Evolutionary conservation across 2,113 vertebrate genomes (phyloP).

Genomic region (Cichladusa arquata): DNA sequence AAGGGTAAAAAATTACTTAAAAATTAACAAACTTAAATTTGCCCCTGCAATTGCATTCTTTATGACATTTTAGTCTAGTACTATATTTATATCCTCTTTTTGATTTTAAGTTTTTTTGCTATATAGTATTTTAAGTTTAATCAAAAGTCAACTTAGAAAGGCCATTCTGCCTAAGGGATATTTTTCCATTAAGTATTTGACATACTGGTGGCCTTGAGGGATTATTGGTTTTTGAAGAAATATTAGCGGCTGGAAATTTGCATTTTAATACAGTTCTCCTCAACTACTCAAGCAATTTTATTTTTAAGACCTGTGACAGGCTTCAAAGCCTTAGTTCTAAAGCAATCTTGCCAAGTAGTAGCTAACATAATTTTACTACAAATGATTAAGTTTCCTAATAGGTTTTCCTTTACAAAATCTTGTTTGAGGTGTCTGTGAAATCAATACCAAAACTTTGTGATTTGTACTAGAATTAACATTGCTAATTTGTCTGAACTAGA

Average conservation of each 20-base stretch:
- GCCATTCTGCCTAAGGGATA: conserved; percentile 93
- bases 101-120: conserved; percentile 78
- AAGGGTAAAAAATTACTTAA: conserved; percentile 56
- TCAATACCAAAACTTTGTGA: conserved; percentile 77
- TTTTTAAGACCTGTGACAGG: conserved; percentile 90
- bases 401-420: conserved; percentile 70
- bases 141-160: conserved; percentile 96
- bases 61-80: conserved; percentile 73
- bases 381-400: conserved; percentile 79
- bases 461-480: conserved; percentile 56
- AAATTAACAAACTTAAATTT: conserved; percentile 62
- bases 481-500: conserved; percentile 59
- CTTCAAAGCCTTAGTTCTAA: conserved; percentile 87
- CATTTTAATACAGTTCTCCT: conserved; percentile 99
- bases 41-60: conserved; percentile 45
- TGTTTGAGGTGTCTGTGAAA: conserved; percentile 72
- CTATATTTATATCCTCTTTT: conserved; percentile 76
- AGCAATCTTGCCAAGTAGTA: conserved; percentile 83
- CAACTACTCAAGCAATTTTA: conserved; percentile 96
- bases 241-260: conserved; percentile 99
- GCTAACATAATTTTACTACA: conserved; percentile 81
- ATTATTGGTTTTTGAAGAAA: conserved; percentile 99
- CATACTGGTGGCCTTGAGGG: conserved; percentile 99
- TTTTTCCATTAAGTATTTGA: conserved; percentile 99
- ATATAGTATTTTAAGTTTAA: conserved; percentile 93